Evolutionary conservation across 1,140 invertebrate species (phyloP), one percentile per base, ranked within the genome.

Genomic region (Drosophila subobscura): DNA sequence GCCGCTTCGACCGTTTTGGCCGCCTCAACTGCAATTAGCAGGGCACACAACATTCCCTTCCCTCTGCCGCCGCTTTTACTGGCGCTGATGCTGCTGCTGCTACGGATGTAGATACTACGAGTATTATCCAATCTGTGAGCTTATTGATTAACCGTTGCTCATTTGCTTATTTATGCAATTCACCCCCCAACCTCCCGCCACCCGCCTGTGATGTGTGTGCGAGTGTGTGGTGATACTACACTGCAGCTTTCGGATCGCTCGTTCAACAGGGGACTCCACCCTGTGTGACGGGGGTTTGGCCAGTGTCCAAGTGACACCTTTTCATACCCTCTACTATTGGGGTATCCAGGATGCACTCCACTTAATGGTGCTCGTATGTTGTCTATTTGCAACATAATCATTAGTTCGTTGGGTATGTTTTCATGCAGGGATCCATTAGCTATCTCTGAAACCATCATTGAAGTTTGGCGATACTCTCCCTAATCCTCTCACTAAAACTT

Each of bases 81-180:
- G 20, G 54, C 37, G 20, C 37, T 29, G 27, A 0, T 1, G 27
- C 27, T n/a, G 16, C 14, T 60, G 5, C 37, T 22, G 10, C 23
- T 58, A 55, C 25, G 68, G 58, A 16, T 63, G 66, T 64, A 53
- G 60, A 72, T 60, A 61, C 57, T 46, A 20, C 27, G 47, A 40
- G 47, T 83, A 88, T 88, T 88, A 88, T 88, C 70, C 84, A 88
- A 88, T 88, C 83, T 67, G 56, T 67, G 59, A 29, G 77, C 78
- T 88, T 88, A 88, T 88, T 88, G 83, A 88, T 88, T 88, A 86
- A 83, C 83, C 71, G 83, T 71, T 88, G 83, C 77, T 79, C 79
- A 88, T 88, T 88, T 88, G 83, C 83, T 65, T 88, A 76, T 88
- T 86, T 86, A 88, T 89, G 83, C 83, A 88, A 88, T 86, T 88